phyloP scores from a whole-genome alignment of 2,797 vertebrate species.

The Enteromius mattozi region DNA sequence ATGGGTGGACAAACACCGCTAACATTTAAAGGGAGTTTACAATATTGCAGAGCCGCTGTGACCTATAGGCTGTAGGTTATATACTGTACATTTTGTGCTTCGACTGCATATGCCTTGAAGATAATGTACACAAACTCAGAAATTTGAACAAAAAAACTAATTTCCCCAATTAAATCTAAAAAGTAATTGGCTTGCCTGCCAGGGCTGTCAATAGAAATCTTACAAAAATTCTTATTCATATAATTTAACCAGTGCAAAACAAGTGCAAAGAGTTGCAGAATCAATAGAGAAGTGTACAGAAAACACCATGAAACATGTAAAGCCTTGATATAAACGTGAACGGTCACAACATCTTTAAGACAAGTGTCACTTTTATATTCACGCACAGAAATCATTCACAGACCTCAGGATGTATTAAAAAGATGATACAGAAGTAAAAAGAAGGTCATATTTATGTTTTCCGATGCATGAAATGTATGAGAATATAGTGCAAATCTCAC shows the following conservation, averaged over 20 bases:
- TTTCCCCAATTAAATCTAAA: background rate
- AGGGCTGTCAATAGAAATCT: background rate
- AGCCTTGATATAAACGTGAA: constrained; percentile 6
- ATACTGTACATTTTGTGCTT: constrained; percentile 28
- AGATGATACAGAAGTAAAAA: constrained; percentile 1
- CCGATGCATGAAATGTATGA: background rate
- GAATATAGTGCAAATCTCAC: constrained; percentile 9
- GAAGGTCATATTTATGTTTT: background rate
- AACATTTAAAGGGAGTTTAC: constrained; percentile 17
- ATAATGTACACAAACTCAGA: background rate
- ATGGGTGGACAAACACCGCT: constrained; percentile 3
- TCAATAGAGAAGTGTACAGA: background rate
- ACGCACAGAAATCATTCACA: background rate
- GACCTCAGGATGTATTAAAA: background rate
- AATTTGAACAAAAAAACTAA: background rate
- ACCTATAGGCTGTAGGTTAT: constrained; percentile 2
- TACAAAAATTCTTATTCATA: background rate
- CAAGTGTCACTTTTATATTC: constrained; percentile 5
- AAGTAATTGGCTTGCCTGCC: background rate
- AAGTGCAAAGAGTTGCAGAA: constrained; percentile 24
- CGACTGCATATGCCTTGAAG: background rate
- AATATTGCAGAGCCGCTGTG: constrained; percentile 33
- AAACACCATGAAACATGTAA: constrained; percentile 6
- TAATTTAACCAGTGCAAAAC: constrained; percentile 20
- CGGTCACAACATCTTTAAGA: background rate